Percentiles rank a stretch among this genome's conserved stretches.
Conservation (phyloP, 2,797 vertebrate genomes). For the Falco peregrinus region DNA sequence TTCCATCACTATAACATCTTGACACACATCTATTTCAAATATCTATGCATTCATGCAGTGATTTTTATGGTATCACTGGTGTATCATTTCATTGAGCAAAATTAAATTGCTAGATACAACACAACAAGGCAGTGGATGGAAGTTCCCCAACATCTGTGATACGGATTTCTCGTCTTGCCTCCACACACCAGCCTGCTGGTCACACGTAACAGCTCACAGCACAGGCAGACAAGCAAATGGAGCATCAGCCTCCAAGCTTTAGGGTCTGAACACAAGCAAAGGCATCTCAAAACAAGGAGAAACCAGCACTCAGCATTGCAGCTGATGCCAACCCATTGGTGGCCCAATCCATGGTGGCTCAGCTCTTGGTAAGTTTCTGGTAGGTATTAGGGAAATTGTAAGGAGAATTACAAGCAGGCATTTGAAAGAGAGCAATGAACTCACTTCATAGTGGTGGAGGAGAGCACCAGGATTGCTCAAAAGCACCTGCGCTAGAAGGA, state of each 20-base stretch:
- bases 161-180: not conserved
- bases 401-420: not conserved
- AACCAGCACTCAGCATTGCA: not conserved
- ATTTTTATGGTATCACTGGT: not conserved
- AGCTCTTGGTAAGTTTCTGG: not conserved
- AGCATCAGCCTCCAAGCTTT: not conserved
- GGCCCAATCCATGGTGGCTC: not conserved
- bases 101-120: not conserved
- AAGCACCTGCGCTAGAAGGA: not conserved
- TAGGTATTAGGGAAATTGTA: not conserved
- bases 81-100: not conserved
- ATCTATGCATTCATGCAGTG: not conserved
- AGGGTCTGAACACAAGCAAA: not conserved
- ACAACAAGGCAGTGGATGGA: not conserved
- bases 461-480: not conserved
- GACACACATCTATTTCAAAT: not conserved
- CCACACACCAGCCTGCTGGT: not conserved
- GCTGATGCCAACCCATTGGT: not conserved
- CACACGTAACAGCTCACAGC: not conserved
- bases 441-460: not conserved
- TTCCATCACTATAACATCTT: not conserved
- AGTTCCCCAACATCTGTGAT: not conserved
- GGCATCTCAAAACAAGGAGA: not conserved
- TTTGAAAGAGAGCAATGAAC: not conserved
- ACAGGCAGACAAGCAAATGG: not conserved